Conservation (phyloP, 1,140 invertebrate species). For the Aporrectodea caliginosa region DNA sequence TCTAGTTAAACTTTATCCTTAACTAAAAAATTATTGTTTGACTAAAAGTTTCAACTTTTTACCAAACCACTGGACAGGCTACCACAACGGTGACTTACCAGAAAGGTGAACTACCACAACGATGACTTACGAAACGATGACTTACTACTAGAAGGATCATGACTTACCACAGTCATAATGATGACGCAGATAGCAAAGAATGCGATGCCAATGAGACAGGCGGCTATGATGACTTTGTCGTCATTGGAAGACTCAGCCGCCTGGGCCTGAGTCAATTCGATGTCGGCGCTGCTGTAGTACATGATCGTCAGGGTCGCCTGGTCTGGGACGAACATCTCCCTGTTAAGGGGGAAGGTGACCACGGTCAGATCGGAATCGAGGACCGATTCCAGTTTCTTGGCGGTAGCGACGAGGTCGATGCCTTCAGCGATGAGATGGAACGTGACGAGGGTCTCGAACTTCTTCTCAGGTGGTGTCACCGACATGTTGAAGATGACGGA, state of each 20-base stretch:
- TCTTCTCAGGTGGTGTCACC: not conserved
- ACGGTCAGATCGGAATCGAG: not conserved
- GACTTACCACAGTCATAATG: not conserved
- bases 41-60: no score
- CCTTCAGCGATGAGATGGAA: not conserved
- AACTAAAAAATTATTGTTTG: no score
- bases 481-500: not conserved
- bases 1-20: no score
- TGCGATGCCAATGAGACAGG: not conserved
- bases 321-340: not conserved
- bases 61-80: no score
- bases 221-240: not conserved
- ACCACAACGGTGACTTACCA: no score
- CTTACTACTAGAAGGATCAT: no score
- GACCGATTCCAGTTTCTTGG: not conserved
- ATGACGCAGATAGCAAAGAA: not conserved
- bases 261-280: not conserved
- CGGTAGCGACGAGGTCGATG: not conserved
- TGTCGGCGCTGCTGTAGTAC: not conserved
- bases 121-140: no score
- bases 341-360: not conserved
- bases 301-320: not conserved
- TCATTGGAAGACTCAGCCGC: not conserved
- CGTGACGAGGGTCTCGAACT: not conserved
- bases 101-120: no score